These are phyloP conservation scores for Macroteleia sp. DNA, from an alignment of 2,888 invertebrate species.

Conservation along the genomic window DNA sequence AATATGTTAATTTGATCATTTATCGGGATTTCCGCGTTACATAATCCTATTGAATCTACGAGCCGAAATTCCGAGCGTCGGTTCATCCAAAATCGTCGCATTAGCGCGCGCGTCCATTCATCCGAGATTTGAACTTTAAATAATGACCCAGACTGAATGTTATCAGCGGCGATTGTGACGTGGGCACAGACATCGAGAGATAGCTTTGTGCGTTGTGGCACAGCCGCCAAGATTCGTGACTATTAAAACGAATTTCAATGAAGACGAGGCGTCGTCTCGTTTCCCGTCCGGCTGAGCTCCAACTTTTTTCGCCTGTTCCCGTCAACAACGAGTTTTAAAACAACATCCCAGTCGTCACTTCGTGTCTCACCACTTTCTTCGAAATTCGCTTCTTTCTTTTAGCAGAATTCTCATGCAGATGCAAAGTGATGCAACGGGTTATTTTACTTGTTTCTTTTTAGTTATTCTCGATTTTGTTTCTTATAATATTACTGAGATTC, in stretches of 20 bases:
- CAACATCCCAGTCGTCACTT: constrained; percentile 28
- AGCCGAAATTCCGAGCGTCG: constrained; percentile 13
- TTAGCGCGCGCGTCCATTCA: constrained; percentile 60
- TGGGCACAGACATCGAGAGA: constrained; percentile 59
- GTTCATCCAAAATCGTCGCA: constrained; percentile 44
- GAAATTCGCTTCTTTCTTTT: too few relatives aligned
- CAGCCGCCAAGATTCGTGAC: constrained; percentile 51
- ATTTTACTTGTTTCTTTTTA: too few relatives aligned
- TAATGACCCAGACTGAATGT: constrained; percentile 65
- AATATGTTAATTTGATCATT: constrained; percentile 43
- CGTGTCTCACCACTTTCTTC: not conserved
- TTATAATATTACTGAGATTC: too few relatives aligned
- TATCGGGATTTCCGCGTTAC: constrained; percentile 28
- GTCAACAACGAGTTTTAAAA: constrained; percentile 31
- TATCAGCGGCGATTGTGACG: constrained; percentile 66
- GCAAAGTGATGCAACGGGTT: too few relatives aligned
- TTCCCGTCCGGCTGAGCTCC: not conserved
- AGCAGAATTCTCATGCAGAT: too few relatives aligned
- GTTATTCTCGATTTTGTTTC: too few relatives aligned
- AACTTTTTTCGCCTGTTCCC: not conserved
- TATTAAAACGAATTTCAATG: constrained; percentile 63
- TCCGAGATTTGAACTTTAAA: constrained; percentile 61
- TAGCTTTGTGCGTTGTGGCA: constrained; percentile 57
- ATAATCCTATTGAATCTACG: constrained; percentile 33
- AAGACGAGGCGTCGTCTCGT: constrained; percentile 19